phyloP scores from a whole-genome alignment of 2,113 vertebrate species.

The Cephalopholis sonnerati region DNA sequence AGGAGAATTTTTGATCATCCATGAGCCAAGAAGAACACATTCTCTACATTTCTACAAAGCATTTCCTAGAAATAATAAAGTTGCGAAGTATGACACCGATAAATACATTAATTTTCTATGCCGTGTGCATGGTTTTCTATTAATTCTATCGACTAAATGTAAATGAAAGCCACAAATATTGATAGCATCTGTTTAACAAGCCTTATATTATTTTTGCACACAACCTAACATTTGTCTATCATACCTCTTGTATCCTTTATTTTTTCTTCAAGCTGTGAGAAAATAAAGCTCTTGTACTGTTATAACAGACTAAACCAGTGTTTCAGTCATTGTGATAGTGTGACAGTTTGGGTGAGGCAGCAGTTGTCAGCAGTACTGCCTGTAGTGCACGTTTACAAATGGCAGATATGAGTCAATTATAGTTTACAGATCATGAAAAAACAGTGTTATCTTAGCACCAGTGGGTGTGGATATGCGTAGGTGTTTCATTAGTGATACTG shows the following conservation, averaged over 20 bases:
- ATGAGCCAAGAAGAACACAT: slow-evolving; percentile 73
- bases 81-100: slow-evolving; percentile 13
- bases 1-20: slow-evolving; percentile 4
- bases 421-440: background rate
- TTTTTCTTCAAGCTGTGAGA: slow-evolving; percentile 22
- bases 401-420: slow-evolving; percentile 49
- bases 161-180: slow-evolving; percentile 7
- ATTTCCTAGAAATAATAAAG: slow-evolving; percentile 34
- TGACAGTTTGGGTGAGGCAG: slow-evolving; percentile 51
- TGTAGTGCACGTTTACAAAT: background rate
- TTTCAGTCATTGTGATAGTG: slow-evolving; percentile 10
- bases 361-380: background rate
- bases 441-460: fast-evolving
- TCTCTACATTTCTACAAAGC: slow-evolving; percentile 50
- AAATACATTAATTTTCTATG: slow-evolving; percentile 41
- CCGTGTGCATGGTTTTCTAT: slow-evolving; percentile 62
- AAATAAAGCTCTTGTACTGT: slow-evolving; percentile 56
- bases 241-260: slow-evolving; percentile 38
- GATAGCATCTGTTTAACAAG: slow-evolving; percentile 47
- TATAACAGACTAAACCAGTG: background rate
- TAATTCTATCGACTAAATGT: slow-evolving; percentile 25
- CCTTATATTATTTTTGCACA: slow-evolving; percentile 67
- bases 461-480: background rate
- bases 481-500: background rate
- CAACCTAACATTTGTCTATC: slow-evolving; percentile 40